phyloP scores from a whole-genome alignment of 2,888 invertebrate genomes.

The Melanophora roralis region DNA sequence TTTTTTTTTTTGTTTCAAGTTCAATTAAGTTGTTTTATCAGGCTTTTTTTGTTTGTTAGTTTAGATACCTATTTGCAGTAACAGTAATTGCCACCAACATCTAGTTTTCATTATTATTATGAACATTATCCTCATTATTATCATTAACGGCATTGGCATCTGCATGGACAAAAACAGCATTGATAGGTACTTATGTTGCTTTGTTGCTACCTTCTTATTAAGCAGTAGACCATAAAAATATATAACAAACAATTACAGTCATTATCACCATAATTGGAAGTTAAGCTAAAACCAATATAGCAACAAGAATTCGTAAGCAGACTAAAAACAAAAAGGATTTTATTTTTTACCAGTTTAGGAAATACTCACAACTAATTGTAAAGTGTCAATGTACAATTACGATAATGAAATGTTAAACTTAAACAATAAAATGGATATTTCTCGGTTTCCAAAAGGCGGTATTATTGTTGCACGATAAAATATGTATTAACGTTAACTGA shows the following conservation, averaged over 20 bases:
- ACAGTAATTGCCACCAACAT: constrained; percentile 18
- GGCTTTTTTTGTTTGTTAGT: constrained; percentile 1
- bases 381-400: constrained; percentile 61
- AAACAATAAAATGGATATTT: constrained; percentile 36
- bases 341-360: constrained; percentile 36
- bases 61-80: not conserved
- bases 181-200: not conserved
- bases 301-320: not conserved
- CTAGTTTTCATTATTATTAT: constrained; percentile 25
- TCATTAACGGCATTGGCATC: constrained; percentile 28
- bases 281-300: constrained; percentile 9
- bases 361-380: constrained; percentile 43
- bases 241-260: constrained; percentile 60
- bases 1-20: constrained; percentile 60
- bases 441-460: constrained; percentile 21
- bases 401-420: constrained; percentile 43
- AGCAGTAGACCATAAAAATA: constrained; percentile 56
- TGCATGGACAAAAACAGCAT: not conserved
- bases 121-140: constrained; percentile 28
- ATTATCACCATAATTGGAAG: constrained; percentile 59
- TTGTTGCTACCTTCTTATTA: constrained; percentile 18
- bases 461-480: constrained; percentile 43
- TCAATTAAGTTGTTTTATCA: constrained; percentile 60
- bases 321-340: constrained; percentile 47
- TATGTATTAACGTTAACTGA: constrained; percentile 26